Conservation (phyloP, 2,113 vertebrate genomes). For the Periophthalmus modestus region DNA sequence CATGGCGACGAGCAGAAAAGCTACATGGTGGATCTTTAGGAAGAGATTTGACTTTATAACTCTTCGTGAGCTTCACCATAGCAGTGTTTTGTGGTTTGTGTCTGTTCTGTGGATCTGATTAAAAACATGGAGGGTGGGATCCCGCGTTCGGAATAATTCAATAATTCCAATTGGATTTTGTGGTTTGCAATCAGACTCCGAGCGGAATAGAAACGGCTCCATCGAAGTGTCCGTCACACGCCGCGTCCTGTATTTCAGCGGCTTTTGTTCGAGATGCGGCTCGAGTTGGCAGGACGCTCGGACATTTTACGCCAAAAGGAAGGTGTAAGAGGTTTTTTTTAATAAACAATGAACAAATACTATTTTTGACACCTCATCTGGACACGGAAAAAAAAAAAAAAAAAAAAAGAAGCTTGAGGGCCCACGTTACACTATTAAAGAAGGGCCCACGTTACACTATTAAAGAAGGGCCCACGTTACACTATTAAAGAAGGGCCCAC, state of each 20-base stretch:
- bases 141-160: slow-evolving; percentile 62
- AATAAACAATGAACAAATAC: slow-evolving; percentile 10
- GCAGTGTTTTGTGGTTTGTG: slow-evolving; percentile 18
- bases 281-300: slow-evolving; percentile 35
- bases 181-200: slow-evolving; percentile 58
- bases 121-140: slow-evolving; percentile 46
- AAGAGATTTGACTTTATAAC: too few relatives aligned
- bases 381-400: too few relatives aligned
- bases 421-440: too few relatives aligned
- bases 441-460: too few relatives aligned
- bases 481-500: too few relatives aligned
- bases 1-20: too few relatives aligned
- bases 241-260: slow-evolving; percentile 39
- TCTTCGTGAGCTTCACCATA: slow-evolving; percentile 31
- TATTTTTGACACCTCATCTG: slow-evolving; percentile 16
- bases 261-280: slow-evolving; percentile 46
- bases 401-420: too few relatives aligned
- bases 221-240: slow-evolving; percentile 61
- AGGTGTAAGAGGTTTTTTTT: slow-evolving; percentile 6
- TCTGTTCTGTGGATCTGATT: slow-evolving; percentile 43
- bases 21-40: too few relatives aligned
- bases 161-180: slow-evolving; percentile 69
- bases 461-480: too few relatives aligned
- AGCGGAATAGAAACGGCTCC: slow-evolving; percentile 56
- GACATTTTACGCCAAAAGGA: slow-evolving; percentile 30